A percentile compares a stretch with the other conserved stretches of the same genome.
Conservation (phyloP, 2,797 vertebrate species). For the Syngnathus rostellatus region DNA sequence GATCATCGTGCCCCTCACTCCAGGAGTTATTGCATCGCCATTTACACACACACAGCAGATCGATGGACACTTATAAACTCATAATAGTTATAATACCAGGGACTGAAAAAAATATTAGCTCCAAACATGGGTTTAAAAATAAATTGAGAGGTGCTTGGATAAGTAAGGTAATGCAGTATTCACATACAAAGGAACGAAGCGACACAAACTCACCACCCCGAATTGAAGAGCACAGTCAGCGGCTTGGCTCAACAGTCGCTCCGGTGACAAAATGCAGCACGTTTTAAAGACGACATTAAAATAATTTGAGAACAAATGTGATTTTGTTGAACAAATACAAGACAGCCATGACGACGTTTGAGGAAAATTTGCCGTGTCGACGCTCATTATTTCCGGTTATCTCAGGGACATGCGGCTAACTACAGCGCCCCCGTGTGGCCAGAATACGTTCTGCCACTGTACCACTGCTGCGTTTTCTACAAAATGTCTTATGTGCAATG, state of each 20-base stretch:
- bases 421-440: slow-evolving; percentile 26
- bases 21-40: too few species aligned
- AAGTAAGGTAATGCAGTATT: too few species aligned
- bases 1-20: too few species aligned
- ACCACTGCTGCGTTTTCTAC: neutral
- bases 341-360: neutral
- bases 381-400: slow-evolving; percentile 27
- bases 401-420: neutral
- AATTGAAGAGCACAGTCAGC: slow-evolving; percentile 15
- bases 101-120: neutral
- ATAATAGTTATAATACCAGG: neutral
- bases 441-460: neutral
- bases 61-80: neutral
- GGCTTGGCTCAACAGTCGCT: neutral
- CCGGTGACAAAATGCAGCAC: neutral
- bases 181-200: neutral
- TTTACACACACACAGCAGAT: too few species aligned
- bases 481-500: too few species aligned
- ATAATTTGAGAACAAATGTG: neutral
- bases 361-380: slow-evolving; percentile 22
- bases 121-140: neutral
- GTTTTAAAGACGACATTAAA: neutral
- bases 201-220: slow-evolving; percentile 38
- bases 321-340: neutral
- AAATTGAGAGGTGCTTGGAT: neutral